Evolutionary conservation across 2,888 invertebrate species (phyloP).

Genomic region (Trissonchulus latispiculum): DNA sequence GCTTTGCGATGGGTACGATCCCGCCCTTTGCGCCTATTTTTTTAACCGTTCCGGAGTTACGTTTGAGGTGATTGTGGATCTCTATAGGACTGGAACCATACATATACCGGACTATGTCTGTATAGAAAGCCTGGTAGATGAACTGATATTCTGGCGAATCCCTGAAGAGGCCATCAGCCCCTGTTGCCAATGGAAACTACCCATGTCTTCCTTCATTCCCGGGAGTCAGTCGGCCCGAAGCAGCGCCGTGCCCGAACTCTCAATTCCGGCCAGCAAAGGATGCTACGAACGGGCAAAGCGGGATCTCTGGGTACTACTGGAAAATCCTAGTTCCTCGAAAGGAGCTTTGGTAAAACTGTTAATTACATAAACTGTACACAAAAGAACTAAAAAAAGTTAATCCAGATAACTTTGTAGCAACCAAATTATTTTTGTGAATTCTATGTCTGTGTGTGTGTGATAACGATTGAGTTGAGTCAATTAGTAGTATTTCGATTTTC

Average conservation of each 20-base stretch:
- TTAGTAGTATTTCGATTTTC: too few species aligned
- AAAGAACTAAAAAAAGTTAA: too few species aligned
- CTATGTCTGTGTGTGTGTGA: too few species aligned
- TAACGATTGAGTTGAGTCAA: too few species aligned
- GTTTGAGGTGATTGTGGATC: slow-evolving; percentile 37
- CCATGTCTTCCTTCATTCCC: too few species aligned
- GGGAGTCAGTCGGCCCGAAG: too few species aligned
- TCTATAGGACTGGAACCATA: slow-evolving; percentile 40
- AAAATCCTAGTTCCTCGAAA: not conserved
- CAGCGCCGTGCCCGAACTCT: not conserved
- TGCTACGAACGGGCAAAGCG: not conserved
- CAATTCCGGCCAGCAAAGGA: not conserved
- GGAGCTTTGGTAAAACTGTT: not conserved
- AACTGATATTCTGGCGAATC: slow-evolving; percentile 45
- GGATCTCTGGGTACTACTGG: not conserved
- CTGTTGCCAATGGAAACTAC: slow-evolving; percentile 11
- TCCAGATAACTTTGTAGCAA: too few species aligned
- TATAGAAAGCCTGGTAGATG: slow-evolving; percentile 47
- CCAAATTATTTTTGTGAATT: too few species aligned
- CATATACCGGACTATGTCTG: slow-evolving; percentile 47
- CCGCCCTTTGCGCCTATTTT: slow-evolving; percentile 33
- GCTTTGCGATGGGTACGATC: slow-evolving; percentile 32
- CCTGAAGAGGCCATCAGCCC: slow-evolving; percentile 26
- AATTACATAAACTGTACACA: too few species aligned
- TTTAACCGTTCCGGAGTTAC: slow-evolving; percentile 35